phyloP scores from a whole-genome alignment of 1,140 invertebrate species.

The Heliothis virescens region DNA sequence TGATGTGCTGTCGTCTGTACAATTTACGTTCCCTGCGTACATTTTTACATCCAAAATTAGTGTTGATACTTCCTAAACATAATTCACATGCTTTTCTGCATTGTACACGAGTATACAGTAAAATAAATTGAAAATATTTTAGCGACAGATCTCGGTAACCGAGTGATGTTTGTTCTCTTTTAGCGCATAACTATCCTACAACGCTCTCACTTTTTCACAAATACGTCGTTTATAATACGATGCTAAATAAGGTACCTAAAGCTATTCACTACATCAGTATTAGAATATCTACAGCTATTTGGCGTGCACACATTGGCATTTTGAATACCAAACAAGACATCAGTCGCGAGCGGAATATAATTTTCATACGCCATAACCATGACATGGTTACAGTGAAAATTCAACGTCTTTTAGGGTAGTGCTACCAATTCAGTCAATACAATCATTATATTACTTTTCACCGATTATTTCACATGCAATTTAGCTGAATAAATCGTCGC shows the following conservation, averaged over 20 bases:
- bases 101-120: slow-evolving; percentile 34
- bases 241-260: slow-evolving; percentile 5
- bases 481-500: slow-evolving; percentile 30
- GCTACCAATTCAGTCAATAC: slow-evolving; percentile 33
- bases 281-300: slow-evolving; percentile 35
- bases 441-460: slow-evolving; percentile 14
- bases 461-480: background rate
- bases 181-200: background rate
- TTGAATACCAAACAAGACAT: slow-evolving; percentile 38
- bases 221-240: background rate
- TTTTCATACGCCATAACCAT: slow-evolving; percentile 22
- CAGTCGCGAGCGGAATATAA: slow-evolving; percentile 35
- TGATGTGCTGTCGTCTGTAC: too few species aligned
- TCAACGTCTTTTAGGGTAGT: slow-evolving; percentile 34
- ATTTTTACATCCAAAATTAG: background rate
- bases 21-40: slow-evolving; percentile 2
- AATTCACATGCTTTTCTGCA: slow-evolving; percentile 8
- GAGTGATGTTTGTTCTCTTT: background rate
- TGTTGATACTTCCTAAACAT: slow-evolving; percentile 8
- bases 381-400: slow-evolving; percentile 27
- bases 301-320: slow-evolving; percentile 40
- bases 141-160: background rate
- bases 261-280: slow-evolving; percentile 14
- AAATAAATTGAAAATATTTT: slow-evolving; percentile 1
- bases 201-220: background rate